Conservation (phyloP, 1,140 invertebrate species). For the Lucilia sericata region DNA sequence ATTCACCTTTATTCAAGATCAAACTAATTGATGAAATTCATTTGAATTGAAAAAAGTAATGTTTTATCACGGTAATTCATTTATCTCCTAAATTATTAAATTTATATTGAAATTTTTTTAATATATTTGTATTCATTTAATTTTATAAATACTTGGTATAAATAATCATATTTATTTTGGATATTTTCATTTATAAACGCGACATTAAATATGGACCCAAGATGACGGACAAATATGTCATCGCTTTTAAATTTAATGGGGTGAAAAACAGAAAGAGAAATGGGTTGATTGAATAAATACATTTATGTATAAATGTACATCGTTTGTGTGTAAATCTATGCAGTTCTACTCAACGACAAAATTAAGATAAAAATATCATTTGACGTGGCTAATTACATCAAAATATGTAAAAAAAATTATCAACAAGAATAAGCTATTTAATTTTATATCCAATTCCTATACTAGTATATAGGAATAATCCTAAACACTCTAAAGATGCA, state of each 20-base stretch:
- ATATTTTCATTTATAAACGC: neutral
- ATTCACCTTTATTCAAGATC: slow-evolving; percentile 11
- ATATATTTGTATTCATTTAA: too few species aligned
- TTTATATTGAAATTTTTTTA: too few species aligned
- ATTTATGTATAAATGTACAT: too few species aligned
- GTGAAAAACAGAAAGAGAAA: neutral
- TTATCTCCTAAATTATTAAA: too few species aligned
- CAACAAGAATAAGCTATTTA: too few species aligned
- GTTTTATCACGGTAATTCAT: too few species aligned
- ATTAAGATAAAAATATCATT: neutral
- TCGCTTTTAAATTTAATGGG: neutral
- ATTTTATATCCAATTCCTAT: too few species aligned
- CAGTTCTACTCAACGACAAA: neutral
- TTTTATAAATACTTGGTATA: too few species aligned
- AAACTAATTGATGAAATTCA: neutral
- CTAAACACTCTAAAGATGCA: too few species aligned
- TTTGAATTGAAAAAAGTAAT: neutral
- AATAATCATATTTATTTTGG: too few species aligned
- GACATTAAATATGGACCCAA: neutral
- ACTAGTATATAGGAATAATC: too few species aligned
- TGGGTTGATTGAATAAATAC: neutral
- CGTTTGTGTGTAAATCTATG: neutral
- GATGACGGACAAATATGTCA: neutral
- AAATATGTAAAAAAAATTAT: neutral
- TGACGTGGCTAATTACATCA: neutral